Evolutionary conservation across 2,888 invertebrate species (phyloP).

Genomic region (Nomada fucata): DNA sequence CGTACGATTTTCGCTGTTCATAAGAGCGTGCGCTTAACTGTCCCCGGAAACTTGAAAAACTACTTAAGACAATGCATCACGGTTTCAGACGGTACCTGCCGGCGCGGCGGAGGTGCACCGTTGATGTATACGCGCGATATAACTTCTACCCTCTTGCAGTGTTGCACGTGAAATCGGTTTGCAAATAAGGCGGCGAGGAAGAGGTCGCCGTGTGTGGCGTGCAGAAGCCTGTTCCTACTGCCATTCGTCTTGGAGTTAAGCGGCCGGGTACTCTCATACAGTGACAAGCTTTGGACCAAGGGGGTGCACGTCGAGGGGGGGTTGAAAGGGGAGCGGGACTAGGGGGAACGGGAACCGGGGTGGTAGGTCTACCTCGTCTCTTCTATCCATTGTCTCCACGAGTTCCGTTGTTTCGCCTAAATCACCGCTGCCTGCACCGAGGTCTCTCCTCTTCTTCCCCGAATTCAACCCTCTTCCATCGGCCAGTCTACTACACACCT

Average conservation of each 20-base stretch:
- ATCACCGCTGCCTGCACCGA: slow-evolving; percentile 69
- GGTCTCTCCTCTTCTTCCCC: slow-evolving; percentile 61
- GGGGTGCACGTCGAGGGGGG: neutral
- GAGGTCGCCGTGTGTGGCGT: slow-evolving; percentile 61
- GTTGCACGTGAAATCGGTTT: slow-evolving; percentile 71
- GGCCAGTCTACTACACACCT: slow-evolving; percentile 44
- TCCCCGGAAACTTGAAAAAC: slow-evolving; percentile 32
- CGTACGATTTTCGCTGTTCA: too few species aligned
- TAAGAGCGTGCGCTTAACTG: neutral
- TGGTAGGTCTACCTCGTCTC: slow-evolving; percentile 53
- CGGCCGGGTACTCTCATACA: slow-evolving; percentile 59
- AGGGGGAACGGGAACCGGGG: slow-evolving; percentile 16
- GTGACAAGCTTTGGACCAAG: slow-evolving; percentile 44
- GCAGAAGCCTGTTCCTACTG: slow-evolving; percentile 59
- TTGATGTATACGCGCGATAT: slow-evolving; percentile 59
- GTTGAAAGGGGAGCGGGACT: neutral
- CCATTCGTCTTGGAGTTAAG: slow-evolving; percentile 73
- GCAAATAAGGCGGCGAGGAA: slow-evolving; percentile 70
- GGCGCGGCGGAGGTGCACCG: slow-evolving; percentile 38
- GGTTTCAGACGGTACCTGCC: slow-evolving; percentile 45
- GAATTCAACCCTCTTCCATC: slow-evolving; percentile 63
- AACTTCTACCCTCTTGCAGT: slow-evolving; percentile 46
- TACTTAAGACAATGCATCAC: slow-evolving; percentile 47
- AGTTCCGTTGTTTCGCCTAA: slow-evolving; percentile 74
- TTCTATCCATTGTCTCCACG: slow-evolving; percentile 69